phyloP scores from a whole-genome alignment of 2,888 invertebrate species.

The Thymelicus sylvestris region DNA sequence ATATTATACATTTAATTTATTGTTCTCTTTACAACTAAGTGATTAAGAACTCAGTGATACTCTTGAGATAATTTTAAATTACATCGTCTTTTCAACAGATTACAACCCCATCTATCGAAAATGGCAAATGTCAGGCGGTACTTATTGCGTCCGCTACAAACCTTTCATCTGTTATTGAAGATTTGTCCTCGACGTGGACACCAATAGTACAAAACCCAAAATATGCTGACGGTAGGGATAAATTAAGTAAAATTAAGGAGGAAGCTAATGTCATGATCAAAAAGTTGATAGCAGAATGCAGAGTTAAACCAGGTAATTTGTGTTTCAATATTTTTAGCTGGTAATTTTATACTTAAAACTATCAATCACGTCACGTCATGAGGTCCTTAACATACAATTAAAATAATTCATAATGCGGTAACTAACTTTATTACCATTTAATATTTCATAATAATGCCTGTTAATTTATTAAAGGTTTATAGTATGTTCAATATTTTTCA shows the following conservation, averaged over 20 bases:
- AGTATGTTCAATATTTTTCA: neutral
- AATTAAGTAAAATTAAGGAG: constrained; percentile 43
- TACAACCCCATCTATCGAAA: constrained; percentile 53
- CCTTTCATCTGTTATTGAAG: constrained; percentile 43
- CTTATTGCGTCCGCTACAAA: constrained; percentile 49
- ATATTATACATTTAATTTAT: no score
- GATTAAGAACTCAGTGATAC: no score
- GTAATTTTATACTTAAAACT: neutral
- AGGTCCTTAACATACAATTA: no score
- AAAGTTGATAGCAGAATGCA: constrained; percentile 41
- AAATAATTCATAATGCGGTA: no score
- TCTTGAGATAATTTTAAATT: no score
- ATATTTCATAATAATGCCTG: no score
- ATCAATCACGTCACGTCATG: neutral
- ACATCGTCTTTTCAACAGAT: constrained; percentile 44
- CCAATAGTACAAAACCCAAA: constrained; percentile 42
- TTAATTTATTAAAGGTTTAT: no score
- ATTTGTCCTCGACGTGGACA: constrained; percentile 45
- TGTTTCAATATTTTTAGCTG: neutral
- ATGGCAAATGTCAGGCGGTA: constrained; percentile 49
- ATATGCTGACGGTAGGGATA: constrained; percentile 42
- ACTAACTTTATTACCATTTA: no score
- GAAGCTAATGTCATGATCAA: constrained; percentile 43
- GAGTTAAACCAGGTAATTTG: constrained; percentile 40
- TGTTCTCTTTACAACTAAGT: no score